Percentiles rank a stretch among this genome's conserved stretches.
Conservation (phyloP, 1,140 invertebrate genomes). For the Phthorimaea operculella region DNA sequence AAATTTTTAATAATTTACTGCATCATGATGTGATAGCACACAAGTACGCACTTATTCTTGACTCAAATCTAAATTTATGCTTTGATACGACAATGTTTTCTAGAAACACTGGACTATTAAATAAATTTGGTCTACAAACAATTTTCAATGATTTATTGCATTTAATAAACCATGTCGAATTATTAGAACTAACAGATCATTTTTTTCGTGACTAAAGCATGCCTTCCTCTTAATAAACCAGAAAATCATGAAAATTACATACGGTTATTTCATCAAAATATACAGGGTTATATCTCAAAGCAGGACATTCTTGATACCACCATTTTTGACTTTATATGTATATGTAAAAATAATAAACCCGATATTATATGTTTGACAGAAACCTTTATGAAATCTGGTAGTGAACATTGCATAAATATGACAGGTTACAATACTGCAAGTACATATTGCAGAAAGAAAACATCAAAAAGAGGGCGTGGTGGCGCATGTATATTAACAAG, state of each 20-base stretch:
- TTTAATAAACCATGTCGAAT: neutral
- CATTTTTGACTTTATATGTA: too few relatives aligned
- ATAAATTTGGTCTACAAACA: neutral
- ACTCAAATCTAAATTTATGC: neutral
- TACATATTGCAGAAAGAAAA: too few relatives aligned
- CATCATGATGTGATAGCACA: neutral
- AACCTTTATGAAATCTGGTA: too few relatives aligned
- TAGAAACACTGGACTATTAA: neutral
- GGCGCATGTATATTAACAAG: slow-evolving; percentile 1
- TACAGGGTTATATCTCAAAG: neutral
- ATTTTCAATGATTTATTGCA: neutral
- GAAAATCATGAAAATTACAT: too few relatives aligned
- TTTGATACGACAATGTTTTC: slow-evolving; percentile 11
- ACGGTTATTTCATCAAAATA: slow-evolving; percentile 1
- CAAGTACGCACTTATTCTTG: slow-evolving; percentile 1
- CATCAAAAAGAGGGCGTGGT: neutral
- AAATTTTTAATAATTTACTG: slow-evolving; percentile 1
- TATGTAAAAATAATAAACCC: too few relatives aligned
- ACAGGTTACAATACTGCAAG: too few relatives aligned
- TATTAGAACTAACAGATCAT: too few relatives aligned
- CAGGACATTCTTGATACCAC: too few relatives aligned
- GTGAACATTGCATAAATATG: too few relatives aligned
- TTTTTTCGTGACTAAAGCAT: too few relatives aligned
- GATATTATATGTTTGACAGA: too few relatives aligned
- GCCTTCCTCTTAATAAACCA: too few relatives aligned